Conservation (phyloP, 2,888 invertebrate species). For the Drosophila macrothrix region DNA sequence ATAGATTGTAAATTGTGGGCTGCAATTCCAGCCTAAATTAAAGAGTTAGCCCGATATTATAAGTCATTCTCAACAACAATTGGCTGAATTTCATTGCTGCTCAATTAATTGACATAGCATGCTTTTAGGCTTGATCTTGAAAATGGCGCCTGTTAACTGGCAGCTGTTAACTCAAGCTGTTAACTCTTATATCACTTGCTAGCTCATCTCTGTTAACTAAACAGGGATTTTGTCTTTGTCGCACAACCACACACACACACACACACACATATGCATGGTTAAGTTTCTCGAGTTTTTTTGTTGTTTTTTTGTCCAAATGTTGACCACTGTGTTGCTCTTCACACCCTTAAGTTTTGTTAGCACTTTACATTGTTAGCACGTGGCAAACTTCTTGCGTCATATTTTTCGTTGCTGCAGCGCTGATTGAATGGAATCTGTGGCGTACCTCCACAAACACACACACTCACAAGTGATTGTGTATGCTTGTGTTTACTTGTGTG, state of each 20-base stretch:
- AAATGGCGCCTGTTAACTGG: conserved; percentile 9
- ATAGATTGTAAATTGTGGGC: conserved; percentile 42
- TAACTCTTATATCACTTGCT: background rate
- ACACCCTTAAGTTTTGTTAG: conserved; percentile 31
- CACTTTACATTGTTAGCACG: conserved; percentile 63
- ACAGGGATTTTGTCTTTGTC: too few species aligned
- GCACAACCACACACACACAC: background rate
- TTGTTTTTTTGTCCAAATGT: background rate
- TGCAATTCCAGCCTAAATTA: conserved; percentile 22
- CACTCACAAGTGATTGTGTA: conserved; percentile 15
- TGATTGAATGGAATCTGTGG: conserved; percentile 63
- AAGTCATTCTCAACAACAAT: background rate
- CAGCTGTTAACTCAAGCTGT: conserved; percentile 13
- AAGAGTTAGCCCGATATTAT: conserved; percentile 4
- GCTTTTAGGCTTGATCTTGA: conserved; percentile 34
- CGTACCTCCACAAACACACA: background rate
- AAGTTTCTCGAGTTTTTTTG: background rate
- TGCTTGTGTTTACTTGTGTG: background rate
- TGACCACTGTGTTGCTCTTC: conserved; percentile 9
- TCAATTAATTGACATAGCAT: conserved; percentile 11
- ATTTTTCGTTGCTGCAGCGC: conserved; percentile 34
- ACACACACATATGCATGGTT: background rate
- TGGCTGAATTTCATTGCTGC: background rate
- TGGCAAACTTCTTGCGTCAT: conserved; percentile 50
- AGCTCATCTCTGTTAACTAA: conserved; percentile 4